Base-by-base conservation (phyloP, 1,140 invertebrate genomes). In the Formica exsecta region DNA sequence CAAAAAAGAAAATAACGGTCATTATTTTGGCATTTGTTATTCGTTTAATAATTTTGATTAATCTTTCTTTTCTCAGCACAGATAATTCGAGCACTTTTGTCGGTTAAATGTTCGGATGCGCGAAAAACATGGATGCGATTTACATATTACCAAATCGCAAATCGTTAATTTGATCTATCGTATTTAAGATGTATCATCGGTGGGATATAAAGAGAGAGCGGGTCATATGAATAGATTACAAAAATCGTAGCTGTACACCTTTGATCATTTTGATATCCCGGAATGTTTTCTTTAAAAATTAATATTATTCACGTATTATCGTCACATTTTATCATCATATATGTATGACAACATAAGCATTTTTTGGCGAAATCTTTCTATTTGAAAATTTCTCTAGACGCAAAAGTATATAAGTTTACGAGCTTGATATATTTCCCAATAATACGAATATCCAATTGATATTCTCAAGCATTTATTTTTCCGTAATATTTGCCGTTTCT, bases 381-480 rank as follows among this genome's bases (percentile, higher is more conserved):
- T 32, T 32, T 32, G 32, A 32, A 32, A 4, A 32, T 32, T 4
- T 32, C 32, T 32, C 32, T 59, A 32, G 8, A 77, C 44, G 19
- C 9, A 76, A 76, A 64, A 77, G 5, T 62, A 64, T 64, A 32
- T 22, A 70, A 1, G 6, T 5, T 16, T 70, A 16, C 11, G 36
- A 7, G 0, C 7, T 75, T 38, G 44, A 61, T 57, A 29, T 76
- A 62, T 76, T 64, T 76, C 9, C 25, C 62, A 64, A 38, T 36
- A 62, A 25, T 25, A 32, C 13, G 29, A 76, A 76, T 76, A 41
- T 76, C 38, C 74, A 64, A 64, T n/a, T 61, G 57, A 62, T 76
- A 64, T 76, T 64, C 57, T 64, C 25, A 64, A 6, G 9, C 25
- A 64, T 62, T 2, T 19, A 44, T 76, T 76, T 44, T 76, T 16